Evolutionary conservation across 2,888 invertebrate species (phyloP).

Genomic region (Drosophila pseudotakahashii): DNA sequence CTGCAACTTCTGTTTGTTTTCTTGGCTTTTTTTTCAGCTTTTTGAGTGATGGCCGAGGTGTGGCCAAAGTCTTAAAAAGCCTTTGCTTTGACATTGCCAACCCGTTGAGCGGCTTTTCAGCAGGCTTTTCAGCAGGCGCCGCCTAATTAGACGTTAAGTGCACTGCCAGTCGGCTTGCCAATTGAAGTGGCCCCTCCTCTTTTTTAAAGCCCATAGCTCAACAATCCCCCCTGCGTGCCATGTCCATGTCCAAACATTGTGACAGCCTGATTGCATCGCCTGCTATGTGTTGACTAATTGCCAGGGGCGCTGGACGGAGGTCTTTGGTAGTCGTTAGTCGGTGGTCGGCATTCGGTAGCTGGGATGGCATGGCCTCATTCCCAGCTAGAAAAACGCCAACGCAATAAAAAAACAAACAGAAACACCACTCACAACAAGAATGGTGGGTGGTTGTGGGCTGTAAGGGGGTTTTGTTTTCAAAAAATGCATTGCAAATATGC

Average conservation of each 20-base stretch:
- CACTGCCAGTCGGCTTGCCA: conserved; percentile 46
- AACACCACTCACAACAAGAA: conserved; percentile 7
- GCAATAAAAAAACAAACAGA: background rate
- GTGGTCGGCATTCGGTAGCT: conserved; percentile 1
- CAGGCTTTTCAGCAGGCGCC: conserved; percentile 62
- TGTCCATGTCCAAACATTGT: conserved; percentile 64
- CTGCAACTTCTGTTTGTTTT: conserved; percentile 12
- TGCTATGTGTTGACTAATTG: conserved; percentile 46
- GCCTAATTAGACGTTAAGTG: conserved; percentile 76
- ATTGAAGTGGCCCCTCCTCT: conserved; percentile 43
- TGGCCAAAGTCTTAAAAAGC: conserved; percentile 63
- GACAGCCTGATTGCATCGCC: conserved; percentile 70
- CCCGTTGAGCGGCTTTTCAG: conserved; percentile 12
- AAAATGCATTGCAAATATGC: conserved; percentile 19
- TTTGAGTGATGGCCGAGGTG: conserved; percentile 74
- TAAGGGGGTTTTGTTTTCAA: background rate
- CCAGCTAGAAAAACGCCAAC: conserved; percentile 20
- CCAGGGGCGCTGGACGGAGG: conserved; percentile 18
- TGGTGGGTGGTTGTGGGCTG: conserved; percentile 20
- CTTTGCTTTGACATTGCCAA: conserved; percentile 64
- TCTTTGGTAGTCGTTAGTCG: background rate
- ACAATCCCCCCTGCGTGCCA: conserved; percentile 11
- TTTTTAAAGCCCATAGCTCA: background rate
- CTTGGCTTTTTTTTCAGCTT: conserved; percentile 17
- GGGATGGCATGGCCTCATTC: conserved; percentile 28